phyloP scores from a whole-genome alignment of 2,888 invertebrate species.

The Sussaba pulchella region DNA sequence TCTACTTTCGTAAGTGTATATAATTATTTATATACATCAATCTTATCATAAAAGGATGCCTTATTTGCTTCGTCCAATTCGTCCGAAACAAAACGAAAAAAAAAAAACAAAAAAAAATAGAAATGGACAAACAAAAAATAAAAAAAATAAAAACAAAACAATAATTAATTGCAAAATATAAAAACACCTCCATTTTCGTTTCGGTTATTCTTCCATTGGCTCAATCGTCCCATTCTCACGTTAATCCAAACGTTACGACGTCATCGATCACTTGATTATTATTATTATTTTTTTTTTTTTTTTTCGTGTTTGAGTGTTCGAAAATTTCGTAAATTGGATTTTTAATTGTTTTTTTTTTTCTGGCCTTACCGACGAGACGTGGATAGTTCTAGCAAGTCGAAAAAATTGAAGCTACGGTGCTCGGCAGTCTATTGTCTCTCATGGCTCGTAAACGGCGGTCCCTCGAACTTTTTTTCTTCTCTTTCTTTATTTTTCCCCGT shows the following conservation, averaged over 20 bases:
- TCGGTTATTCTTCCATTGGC: conserved; percentile 6
- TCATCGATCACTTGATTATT: conserved; percentile 27
- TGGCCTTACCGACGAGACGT: conserved; percentile 40
- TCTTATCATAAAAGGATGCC: conserved; percentile 22
- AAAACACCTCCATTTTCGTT: conserved; percentile 5
- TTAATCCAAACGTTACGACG: conserved; percentile 21
- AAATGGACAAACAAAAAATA: not conserved
- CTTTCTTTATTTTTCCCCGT: too few species aligned
- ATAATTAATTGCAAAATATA: not conserved
- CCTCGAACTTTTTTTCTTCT: conserved; percentile 36
- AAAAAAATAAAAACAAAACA: not conserved
- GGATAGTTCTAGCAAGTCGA: conserved; percentile 48
- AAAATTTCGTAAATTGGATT: conserved; percentile 12
- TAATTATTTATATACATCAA: conserved; percentile 31
- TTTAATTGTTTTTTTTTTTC: conserved; percentile 14
- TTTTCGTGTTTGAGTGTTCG: conserved; percentile 6
- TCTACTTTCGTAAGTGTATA: conserved; percentile 24
- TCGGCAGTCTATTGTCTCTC: conserved; percentile 84
- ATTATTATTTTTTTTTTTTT: too few species aligned
- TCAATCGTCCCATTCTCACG: not conserved
- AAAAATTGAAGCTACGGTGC: conserved; percentile 81
- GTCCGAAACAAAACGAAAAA: too few species aligned
- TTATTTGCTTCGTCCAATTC: conserved; percentile 14
- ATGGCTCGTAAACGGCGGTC: conserved; percentile 77
- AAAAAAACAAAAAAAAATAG: not conserved